Percentiles rank a stretch among this genome's conserved stretches.
phyloP scores from a whole-genome alignment of 2,113 vertebrate genomes.

The Ageneiosus marmoratus region DNA sequence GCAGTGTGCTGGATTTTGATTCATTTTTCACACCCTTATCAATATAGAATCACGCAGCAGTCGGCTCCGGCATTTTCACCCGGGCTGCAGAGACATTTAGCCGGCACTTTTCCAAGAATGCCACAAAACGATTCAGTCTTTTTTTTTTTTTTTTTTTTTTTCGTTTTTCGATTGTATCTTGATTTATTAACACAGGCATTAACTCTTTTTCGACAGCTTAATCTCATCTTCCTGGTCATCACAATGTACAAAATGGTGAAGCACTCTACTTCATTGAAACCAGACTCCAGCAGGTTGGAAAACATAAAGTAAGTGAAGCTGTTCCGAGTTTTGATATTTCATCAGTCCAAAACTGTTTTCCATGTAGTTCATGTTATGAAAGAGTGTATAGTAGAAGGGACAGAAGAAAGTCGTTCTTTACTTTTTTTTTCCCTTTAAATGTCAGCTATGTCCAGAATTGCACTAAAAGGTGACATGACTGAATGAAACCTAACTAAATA shows the following conservation, averaged over 20 bases:
- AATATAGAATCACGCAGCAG: conserved; percentile 79
- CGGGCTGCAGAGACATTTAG: conserved; percentile 63
- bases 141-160: conserved; percentile 36
- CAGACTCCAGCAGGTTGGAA: conserved; percentile 99
- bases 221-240: conserved; percentile 99
- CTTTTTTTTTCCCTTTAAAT: conserved; percentile 12
- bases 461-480: conserved; percentile 49
- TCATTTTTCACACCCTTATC: conserved; percentile 75
- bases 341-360: background rate
- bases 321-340: conserved; percentile 50
- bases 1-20: conserved; percentile 73
- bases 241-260: conserved; percentile 99
- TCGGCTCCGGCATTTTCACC: conserved; percentile 62
- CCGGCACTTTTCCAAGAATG: conserved; percentile 68
- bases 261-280: conserved; percentile 98
- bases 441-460: conserved; percentile 30
- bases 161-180: conserved; percentile 60
- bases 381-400: background rate
- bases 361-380: background rate
- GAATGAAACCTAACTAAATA: background rate
- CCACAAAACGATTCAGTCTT: conserved; percentile 60
- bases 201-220: conserved; percentile 90
- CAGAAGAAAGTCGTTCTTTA: too few relatives aligned
- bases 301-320: conserved; percentile 97
- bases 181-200: conserved; percentile 69